Base-by-base conservation (phyloP, 2,113 vertebrate species). In the Probosciger aterrimus region DNA sequence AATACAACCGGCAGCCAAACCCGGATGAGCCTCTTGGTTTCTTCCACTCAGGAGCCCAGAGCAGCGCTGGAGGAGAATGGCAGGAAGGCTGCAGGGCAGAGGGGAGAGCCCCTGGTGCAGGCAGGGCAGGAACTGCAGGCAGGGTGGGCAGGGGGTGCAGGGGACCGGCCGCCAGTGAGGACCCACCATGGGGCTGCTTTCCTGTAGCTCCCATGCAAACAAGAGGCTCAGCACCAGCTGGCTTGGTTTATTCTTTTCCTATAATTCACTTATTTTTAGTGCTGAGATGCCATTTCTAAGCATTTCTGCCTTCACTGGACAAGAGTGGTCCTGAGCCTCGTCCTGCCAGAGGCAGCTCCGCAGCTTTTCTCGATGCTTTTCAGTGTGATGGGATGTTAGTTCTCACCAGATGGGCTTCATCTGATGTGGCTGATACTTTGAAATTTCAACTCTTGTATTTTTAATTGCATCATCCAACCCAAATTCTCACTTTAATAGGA, bases 1-100 rank as follows among this genome's bases (percentile, higher is more conserved):
- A 53, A 53, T 25, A 44, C 44, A 73, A 33, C 71, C 57, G 7
- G 90, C 73, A 53, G 80, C 74, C 90, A 78, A 65, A 28, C 41
- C 96, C 4, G 5, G 95, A 84, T 82, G 68, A 64, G 63, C 22
- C 76, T 9, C 0, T 17, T 70, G 59, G 63, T 59, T 92, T 67
- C 87, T 39, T 65, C 64, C 82, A 60, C 35, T 73, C 75, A 28
- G 89, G 75, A 86, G 86, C 53, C 20, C 1, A 1, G 70, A 60
- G 84, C 78, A 18, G 60, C 1, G 7, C 60, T 14, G 68, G 68
- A 94, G 95, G 94, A 97, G 96, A 98, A 98, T 98, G 46, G 84
- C 95, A 97, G 97, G 97, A 98, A 98, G 92, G 62, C 12, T 10
- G 92, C 81, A 39, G 91, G 82, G 93, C 30, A 69, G 92, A 78